A percentile compares a stretch with the other conserved stretches of the same genome.
These are phyloP conservation scores for Vanessa tameamea DNA, from an alignment of 1,140 invertebrate species.

Conservation along the genomic window DNA sequence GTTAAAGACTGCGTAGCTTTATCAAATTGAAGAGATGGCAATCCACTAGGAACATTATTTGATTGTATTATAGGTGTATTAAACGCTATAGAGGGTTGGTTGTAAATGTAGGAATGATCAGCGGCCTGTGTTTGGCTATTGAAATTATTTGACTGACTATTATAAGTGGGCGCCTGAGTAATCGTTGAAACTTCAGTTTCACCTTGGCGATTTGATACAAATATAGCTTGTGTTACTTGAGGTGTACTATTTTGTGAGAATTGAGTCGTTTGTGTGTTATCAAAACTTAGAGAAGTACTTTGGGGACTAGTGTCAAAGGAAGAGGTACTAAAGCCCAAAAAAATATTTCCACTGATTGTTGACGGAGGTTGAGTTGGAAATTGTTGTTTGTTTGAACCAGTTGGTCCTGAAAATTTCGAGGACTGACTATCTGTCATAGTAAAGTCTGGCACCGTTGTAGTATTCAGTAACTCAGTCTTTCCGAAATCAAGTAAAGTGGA, in stretches of 20 bases:
- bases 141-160: conserved; percentile 21
- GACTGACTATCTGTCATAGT: not conserved
- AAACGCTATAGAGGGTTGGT: conserved; percentile 51
- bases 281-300: conserved; percentile 1
- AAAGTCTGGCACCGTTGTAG: not conserved
- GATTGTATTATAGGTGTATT: conserved; percentile 37
- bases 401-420: too few species aligned
- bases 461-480: not conserved
- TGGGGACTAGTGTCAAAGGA: not conserved
- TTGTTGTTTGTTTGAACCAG: not conserved
- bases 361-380: not conserved
- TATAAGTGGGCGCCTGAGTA: conserved; percentile 40
- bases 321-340: not conserved
- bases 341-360: conserved; percentile 7
- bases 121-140: conserved; percentile 41
- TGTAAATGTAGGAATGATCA: conserved; percentile 56
- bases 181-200: conserved; percentile 42
- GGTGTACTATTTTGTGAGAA: not conserved
- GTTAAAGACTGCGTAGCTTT: conserved; percentile 34
- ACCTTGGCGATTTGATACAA: conserved; percentile 5
- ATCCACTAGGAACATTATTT: conserved; percentile 33
- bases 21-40: conserved; percentile 41
- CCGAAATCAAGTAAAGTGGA: not conserved
- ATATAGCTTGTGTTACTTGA: conserved; percentile 6
- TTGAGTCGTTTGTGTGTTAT: conserved; percentile 9